phyloP scores from a whole-genome alignment of 2,113 vertebrate genomes.

The Engraulis encrasicolus region DNA sequence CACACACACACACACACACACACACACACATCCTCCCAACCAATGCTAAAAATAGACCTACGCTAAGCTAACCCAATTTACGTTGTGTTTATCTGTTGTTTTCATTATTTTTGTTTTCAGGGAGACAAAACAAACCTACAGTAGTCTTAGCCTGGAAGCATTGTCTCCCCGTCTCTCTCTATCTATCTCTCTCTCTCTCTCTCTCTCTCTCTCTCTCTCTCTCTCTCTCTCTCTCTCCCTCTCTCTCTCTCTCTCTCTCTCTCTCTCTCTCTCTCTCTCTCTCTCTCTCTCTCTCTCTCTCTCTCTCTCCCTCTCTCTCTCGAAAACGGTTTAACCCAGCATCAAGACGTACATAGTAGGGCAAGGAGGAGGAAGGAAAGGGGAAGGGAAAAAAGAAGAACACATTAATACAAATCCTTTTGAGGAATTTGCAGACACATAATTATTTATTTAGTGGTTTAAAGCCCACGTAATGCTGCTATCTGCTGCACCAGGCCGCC shows the following conservation, averaged over 20 bases:
- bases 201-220: no score
- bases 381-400: constrained; percentile 49
- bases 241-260: no score
- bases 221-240: no score
- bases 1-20: no score
- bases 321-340: constrained; percentile 59
- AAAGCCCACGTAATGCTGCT: constrained; percentile 75
- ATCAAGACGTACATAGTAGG: no score
- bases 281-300: no score
- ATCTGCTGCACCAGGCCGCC: constrained; percentile 72
- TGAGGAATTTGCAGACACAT: constrained; percentile 75
- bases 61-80: background rate
- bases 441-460: constrained; percentile 77
- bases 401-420: constrained; percentile 73
- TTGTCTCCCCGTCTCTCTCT: constrained; percentile 52
- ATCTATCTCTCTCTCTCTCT: no score
- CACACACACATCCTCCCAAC: constrained; percentile 33
- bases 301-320: no score
- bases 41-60: constrained; percentile 40
- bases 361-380: no score
- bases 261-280: no score
- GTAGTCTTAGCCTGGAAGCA: constrained; percentile 41
- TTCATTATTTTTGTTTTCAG: constrained; percentile 54
- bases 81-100: constrained; percentile 37
- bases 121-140: no score